Percentiles rank a stretch among this genome's conserved stretches.
Evolutionary conservation across 2,113 vertebrate genomes (phyloP).

Genomic region (Hiodon tergisus): DNA sequence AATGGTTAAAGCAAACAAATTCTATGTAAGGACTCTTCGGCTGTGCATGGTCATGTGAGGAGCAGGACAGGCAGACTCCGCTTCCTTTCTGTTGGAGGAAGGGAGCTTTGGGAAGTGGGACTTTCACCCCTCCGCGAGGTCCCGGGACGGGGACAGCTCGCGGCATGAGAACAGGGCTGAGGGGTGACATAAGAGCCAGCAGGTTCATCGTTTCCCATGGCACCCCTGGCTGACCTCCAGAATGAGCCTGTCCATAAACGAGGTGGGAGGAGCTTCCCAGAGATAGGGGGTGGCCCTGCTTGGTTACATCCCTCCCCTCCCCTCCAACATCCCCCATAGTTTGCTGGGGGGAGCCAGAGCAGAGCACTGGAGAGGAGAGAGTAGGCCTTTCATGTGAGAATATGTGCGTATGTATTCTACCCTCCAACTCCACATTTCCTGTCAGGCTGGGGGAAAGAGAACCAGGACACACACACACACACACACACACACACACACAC

Average conservation of each 20-base stretch:
- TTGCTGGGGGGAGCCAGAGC: not conserved
- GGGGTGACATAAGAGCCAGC: constrained; percentile 21
- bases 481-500: not conserved
- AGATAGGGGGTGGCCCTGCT: not conserved
- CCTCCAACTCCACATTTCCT: too few species aligned
- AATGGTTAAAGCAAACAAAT: too few species aligned
- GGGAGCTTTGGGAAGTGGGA: not conserved
- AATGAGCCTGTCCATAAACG: not conserved
- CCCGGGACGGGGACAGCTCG: constrained; percentile 4
- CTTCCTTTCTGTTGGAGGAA: not conserved
- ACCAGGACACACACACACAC: not conserved
- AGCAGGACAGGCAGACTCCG: too few species aligned
- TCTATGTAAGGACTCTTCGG: too few species aligned
- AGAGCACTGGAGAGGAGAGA: not conserved
- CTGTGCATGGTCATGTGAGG: too few species aligned
- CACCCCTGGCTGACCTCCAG: constrained; percentile 35
- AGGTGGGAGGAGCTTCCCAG: too few species aligned
- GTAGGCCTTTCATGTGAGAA: not conserved
- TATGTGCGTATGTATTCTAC: not conserved
- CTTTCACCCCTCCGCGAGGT: not conserved
- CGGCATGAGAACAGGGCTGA: constrained; percentile 36
- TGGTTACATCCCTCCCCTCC: not conserved
- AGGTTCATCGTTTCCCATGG: constrained; percentile 43
- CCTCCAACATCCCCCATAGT: not conserved
- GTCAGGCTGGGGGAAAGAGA: not conserved